Evolutionary conservation across 1,140 invertebrate genomes (phyloP).

Genomic region (Sycophaga agraensis): DNA sequence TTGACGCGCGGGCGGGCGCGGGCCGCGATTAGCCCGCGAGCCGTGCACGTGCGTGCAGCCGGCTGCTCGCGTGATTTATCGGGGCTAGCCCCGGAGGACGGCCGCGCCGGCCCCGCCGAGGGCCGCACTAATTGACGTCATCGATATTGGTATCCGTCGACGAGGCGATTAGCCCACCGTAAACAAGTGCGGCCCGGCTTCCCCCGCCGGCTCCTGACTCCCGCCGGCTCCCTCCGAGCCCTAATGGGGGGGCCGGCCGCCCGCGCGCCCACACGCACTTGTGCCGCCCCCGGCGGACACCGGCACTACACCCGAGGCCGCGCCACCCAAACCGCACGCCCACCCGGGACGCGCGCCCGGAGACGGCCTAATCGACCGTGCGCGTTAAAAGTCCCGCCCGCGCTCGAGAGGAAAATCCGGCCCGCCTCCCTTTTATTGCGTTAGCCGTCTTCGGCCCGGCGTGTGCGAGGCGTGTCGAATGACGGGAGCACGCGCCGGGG

Average conservation of each 20-base stretch:
- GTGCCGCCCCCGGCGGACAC: too few species aligned
- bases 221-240: slow-evolving; percentile 22
- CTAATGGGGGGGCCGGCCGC: slow-evolving; percentile 4
- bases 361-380: too few species aligned
- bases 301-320: too few species aligned
- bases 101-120: neutral
- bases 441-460: too few species aligned
- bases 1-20: slow-evolving; percentile 5
- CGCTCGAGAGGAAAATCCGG: too few species aligned
- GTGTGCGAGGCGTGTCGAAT: too few species aligned
- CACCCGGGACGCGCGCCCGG: too few species aligned
- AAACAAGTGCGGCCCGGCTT: slow-evolving; percentile 50
- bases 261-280: too few species aligned
- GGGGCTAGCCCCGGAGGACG: neutral
- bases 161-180: slow-evolving; percentile 57
- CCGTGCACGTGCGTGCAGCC: slow-evolving; percentile 38
- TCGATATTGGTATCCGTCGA: slow-evolving; percentile 58
- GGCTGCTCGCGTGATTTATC: slow-evolving; percentile 58
- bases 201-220: neutral
- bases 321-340: too few species aligned
- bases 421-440: neutral
- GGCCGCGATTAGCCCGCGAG: neutral
- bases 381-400: too few species aligned
- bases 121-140: slow-evolving; percentile 57
- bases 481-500: neutral